These are phyloP conservation scores for Papilio demoleus DNA, from an alignment of 2,888 invertebrate genomes.

Conservation along the genomic window DNA sequence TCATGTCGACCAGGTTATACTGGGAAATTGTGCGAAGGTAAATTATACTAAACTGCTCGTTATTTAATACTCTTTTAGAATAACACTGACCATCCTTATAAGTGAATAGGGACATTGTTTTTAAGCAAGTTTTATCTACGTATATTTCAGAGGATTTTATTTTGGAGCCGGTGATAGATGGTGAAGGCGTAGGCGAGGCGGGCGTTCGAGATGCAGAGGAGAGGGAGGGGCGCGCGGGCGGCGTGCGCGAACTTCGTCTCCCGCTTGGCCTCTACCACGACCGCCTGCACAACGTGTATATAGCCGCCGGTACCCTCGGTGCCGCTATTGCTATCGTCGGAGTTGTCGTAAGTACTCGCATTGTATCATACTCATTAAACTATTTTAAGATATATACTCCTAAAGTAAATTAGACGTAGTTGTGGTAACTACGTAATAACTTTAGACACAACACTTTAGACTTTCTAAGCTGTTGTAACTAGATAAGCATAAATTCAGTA, in stretches of 20 bases:
- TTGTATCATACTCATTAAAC: too few species aligned
- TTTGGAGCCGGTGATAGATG: slow-evolving; percentile 85
- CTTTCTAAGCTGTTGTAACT: too few species aligned
- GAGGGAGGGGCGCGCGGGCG: slow-evolving; percentile 46
- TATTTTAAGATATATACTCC: too few species aligned
- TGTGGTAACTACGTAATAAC: too few species aligned
- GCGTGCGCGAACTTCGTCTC: slow-evolving; percentile 79
- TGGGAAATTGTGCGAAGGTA: slow-evolving; percentile 91
- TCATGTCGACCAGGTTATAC: slow-evolving; percentile 91
- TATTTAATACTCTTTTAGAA: not conserved
- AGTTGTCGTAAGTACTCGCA: slow-evolving; percentile 84
- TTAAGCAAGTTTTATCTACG: not conserved
- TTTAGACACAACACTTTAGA: too few species aligned
- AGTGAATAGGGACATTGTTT: not conserved
- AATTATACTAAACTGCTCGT: not conserved
- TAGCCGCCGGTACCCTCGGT: slow-evolving; percentile 90
- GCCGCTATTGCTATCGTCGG: slow-evolving; percentile 89
- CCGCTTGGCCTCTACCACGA: slow-evolving; percentile 85
- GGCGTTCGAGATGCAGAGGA: slow-evolving; percentile 69
- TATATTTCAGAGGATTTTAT: slow-evolving; percentile 86
- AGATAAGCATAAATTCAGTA: too few species aligned
- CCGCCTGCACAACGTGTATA: slow-evolving; percentile 89
- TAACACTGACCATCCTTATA: not conserved
- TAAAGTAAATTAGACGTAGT: too few species aligned
- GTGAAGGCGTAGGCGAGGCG: slow-evolving; percentile 56